Evolutionary conservation across 64 coral and sea anemone genomes (phyloP).

Genomic region (Actinia tenebrosa): DNA sequence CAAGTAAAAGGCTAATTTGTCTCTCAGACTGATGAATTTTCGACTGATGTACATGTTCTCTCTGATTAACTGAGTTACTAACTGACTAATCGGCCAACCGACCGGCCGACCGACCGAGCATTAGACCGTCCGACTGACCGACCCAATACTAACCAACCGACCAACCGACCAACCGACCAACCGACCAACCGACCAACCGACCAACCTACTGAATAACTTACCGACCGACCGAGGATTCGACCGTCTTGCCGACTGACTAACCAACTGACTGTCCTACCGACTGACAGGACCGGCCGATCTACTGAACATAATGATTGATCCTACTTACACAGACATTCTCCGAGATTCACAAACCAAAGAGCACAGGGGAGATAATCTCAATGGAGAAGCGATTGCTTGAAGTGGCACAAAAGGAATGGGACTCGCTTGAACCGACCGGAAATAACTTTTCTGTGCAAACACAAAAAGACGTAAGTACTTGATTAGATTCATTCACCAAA

Average conservation of each 20-base stretch:
- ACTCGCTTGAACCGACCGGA: conserved; percentile 70
- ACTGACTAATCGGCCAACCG: too few relatives aligned
- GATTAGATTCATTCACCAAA: background rate
- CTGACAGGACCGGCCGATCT: background rate
- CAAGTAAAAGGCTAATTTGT: too few relatives aligned
- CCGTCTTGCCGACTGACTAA: too few relatives aligned
- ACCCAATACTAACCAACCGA: too few relatives aligned
- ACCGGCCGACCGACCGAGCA: too few relatives aligned
- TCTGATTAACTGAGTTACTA: too few relatives aligned
- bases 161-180: background rate
- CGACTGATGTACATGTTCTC: too few relatives aligned
- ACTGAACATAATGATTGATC: background rate
- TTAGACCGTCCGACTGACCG: too few relatives aligned
- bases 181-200: too few relatives aligned
- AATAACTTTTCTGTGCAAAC: conserved; percentile 69
- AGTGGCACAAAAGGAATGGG: conserved; percentile 86
- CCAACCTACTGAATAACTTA: background rate
- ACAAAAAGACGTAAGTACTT: conserved; percentile 84
- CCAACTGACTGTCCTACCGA: too few relatives aligned
- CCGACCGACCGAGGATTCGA: too few relatives aligned
- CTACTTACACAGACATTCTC: conserved; percentile 42
- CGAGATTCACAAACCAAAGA: conserved; percentile 75
- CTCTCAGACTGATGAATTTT: too few relatives aligned
- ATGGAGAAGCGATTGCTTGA: conserved; percentile 86
- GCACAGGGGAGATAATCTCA: conserved; percentile 74